Evolutionary conservation across 2,797 vertebrate species (phyloP).

Genomic region (Tokudaia tokunoshimensis): DNA sequence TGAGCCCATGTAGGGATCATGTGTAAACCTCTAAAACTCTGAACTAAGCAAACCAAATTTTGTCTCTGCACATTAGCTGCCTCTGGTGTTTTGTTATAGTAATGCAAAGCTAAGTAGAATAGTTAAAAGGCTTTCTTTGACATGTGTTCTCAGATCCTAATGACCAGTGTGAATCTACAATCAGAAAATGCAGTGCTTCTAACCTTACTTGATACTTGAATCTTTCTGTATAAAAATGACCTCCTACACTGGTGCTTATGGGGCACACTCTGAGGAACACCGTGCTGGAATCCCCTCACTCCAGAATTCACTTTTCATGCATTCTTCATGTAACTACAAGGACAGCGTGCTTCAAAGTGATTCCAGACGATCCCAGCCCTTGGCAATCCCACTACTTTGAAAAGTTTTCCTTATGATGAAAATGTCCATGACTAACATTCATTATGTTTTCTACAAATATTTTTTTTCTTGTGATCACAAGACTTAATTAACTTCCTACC

Average conservation of each 20-base stretch:
- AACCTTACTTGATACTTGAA: not conserved
- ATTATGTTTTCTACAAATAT: conserved; percentile 61
- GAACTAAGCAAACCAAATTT: not conserved
- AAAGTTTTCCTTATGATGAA: conserved; percentile 48
- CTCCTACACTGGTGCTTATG: not conserved
- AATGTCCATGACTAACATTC: conserved; percentile 54
- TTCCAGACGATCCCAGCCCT: not conserved
- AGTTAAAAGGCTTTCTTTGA: not conserved
- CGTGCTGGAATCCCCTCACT: not conserved
- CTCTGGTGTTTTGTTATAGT: not conserved
- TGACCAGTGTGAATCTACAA: not conserved
- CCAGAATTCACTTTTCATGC: not conserved
- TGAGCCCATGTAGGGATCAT: not conserved
- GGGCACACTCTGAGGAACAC: not conserved
- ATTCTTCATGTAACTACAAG: not conserved
- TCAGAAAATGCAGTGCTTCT: not conserved
- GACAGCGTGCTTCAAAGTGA: not conserved
- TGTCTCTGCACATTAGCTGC: not conserved
- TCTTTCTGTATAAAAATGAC: conserved; percentile 10
- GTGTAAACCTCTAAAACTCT: not conserved
- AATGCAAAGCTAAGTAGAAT: not conserved
- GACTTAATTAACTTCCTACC: conserved; percentile 46
- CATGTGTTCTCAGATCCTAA: not conserved
- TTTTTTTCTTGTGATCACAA: conserved; percentile 46
- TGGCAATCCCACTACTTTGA: not conserved